Percentiles rank a stretch among this genome's conserved stretches.
Conservation (phyloP, 2,888 invertebrate genomes). For the Ormia ochracea region DNA sequence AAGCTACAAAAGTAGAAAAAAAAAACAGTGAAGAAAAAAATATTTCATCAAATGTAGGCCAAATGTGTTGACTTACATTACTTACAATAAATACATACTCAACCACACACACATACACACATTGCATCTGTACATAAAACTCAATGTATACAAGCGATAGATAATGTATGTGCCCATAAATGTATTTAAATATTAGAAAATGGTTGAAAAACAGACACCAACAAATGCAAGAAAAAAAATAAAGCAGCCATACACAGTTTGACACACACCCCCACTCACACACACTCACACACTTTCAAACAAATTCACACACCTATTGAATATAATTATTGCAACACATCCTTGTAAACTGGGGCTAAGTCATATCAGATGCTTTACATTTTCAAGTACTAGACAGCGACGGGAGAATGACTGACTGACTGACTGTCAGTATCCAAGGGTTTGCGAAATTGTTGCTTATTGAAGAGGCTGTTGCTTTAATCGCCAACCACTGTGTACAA, state of each 20-base stretch:
- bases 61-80: constrained; percentile 63
- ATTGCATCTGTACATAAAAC: not conserved
- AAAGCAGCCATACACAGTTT: not conserved
- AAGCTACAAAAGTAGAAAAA: constrained; percentile 35
- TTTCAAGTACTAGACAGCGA: constrained; percentile 20
- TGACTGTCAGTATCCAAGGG: not conserved
- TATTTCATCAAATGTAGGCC: constrained; percentile 56
- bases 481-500: constrained; percentile 44
- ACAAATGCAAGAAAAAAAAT: not conserved
- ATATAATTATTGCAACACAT: constrained; percentile 1
- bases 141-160: constrained; percentile 27
- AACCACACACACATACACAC: no score
- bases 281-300: not conserved
- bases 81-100: constrained; percentile 41
- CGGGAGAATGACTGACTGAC: not conserved
- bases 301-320: no score
- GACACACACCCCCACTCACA: not conserved
- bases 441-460: not conserved
- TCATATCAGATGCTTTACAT: constrained; percentile 43
- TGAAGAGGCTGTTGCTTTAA: constrained; percentile 50
- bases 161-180: not conserved
- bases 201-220: constrained; percentile 45
- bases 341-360: constrained; percentile 37
- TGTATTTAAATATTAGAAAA: not conserved
- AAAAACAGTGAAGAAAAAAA: constrained; percentile 20